These are phyloP conservation scores for Paragorgia papillata DNA, from an alignment of 92 coral and sea anemone genomes.

Conservation along the genomic window DNA sequence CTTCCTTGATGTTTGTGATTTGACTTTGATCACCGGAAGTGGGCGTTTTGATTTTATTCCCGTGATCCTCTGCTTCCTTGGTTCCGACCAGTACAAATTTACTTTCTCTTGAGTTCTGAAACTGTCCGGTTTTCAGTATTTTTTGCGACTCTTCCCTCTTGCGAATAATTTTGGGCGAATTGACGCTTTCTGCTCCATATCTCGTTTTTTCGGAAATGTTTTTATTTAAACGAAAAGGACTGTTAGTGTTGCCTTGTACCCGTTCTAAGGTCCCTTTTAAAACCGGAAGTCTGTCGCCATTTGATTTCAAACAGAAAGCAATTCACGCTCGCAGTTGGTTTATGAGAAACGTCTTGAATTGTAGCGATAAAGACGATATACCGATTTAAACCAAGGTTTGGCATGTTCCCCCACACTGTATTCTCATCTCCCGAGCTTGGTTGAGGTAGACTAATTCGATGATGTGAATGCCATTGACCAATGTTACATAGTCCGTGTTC, in stretches of 20 bases:
- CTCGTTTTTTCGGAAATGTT: not conserved
- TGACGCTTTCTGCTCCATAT: too few relatives aligned
- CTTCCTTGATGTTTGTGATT: too few relatives aligned
- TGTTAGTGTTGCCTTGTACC: not conserved
- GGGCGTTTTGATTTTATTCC: too few relatives aligned
- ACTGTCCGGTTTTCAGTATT: too few relatives aligned
- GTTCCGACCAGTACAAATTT: too few relatives aligned
- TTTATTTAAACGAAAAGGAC: constrained; percentile 24
- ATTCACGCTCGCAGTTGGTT: constrained; percentile 35
- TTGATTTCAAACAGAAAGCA: constrained; percentile 73
- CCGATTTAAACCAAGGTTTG: constrained; percentile 61
- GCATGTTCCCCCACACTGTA: constrained; percentile 92
- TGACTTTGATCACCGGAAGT: too few relatives aligned
- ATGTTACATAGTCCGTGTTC: constrained; percentile 82
- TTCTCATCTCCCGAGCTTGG: constrained; percentile 87
- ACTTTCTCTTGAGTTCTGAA: too few relatives aligned
- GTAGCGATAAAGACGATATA: constrained; percentile 82
- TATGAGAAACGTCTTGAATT: constrained; percentile 3
- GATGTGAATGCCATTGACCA: constrained; percentile 99
- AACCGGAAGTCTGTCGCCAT: constrained; percentile 47
- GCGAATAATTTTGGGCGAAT: too few relatives aligned
- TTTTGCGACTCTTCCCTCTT: too few relatives aligned
- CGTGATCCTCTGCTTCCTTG: too few relatives aligned
- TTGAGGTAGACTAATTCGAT: constrained; percentile 61
- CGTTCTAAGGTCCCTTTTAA: constrained; percentile 3